Percentiles rank a stretch among this genome's conserved stretches.
These are phyloP conservation scores for Agriopis leucophaearia DNA, from an alignment of 2,888 invertebrate species.

Conservation along the genomic window DNA sequence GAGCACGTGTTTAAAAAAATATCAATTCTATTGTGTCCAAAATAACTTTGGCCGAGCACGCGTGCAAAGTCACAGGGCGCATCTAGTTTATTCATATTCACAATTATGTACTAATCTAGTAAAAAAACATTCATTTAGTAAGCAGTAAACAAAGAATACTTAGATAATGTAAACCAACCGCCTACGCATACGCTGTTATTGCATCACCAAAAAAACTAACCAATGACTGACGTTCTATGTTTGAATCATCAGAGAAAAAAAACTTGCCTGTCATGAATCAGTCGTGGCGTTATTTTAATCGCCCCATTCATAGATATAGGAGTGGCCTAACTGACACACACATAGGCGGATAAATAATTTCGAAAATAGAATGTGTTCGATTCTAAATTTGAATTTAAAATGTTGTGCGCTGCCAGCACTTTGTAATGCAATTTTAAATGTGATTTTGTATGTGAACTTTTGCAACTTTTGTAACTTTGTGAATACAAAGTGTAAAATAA, in stretches of 20 bases:
- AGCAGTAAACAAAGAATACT: constrained; percentile 2
- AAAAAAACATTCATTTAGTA: not conserved
- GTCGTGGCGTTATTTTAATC: constrained; percentile 42
- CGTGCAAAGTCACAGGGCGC: too few relatives aligned
- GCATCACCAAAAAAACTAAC: constrained; percentile 32
- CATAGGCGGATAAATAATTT: constrained; percentile 79
- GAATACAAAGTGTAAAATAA: too few relatives aligned
- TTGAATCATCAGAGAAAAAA: constrained; percentile 33
- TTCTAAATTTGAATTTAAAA: constrained; percentile 80
- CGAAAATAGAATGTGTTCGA: constrained; percentile 74
- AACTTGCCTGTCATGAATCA: constrained; percentile 37
- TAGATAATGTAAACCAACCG: constrained; percentile 1
- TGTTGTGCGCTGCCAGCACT: constrained; percentile 42
- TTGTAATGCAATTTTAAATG: constrained; percentile 11
- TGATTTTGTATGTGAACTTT: constrained; percentile 2
- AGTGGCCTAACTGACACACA: constrained; percentile 69
- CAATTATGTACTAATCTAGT: too few relatives aligned
- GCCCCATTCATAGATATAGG: constrained; percentile 53
- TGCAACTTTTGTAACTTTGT: constrained; percentile 6
- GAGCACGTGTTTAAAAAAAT: too few relatives aligned
- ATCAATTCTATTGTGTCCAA: too few relatives aligned
- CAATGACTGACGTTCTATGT: constrained; percentile 41
- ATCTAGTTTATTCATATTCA: too few relatives aligned
- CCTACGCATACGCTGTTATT: constrained; percentile 18
- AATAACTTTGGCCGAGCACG: too few relatives aligned